A percentile compares a stretch with the other conserved stretches of the same genome.
phyloP scores from a whole-genome alignment of 2,888 invertebrate species.

The Loripinus fragilis region DNA sequence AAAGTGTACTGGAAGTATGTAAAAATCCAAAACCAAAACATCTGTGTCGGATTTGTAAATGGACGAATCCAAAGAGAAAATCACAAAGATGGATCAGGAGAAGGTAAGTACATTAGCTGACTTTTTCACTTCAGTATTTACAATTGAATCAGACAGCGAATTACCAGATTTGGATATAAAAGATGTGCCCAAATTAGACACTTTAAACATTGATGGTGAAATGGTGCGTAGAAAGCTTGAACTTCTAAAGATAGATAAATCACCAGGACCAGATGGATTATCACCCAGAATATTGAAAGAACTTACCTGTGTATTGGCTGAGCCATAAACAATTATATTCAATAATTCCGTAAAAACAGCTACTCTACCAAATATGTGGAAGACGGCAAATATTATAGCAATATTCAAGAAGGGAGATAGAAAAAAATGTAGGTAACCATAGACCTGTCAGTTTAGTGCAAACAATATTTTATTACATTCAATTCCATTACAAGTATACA shows the following conservation, averaged over 20 bases:
- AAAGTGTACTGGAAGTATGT: constrained; percentile 24
- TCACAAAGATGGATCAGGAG: constrained; percentile 9
- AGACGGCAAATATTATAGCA: no score
- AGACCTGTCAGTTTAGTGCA: no score
- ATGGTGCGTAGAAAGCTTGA: not conserved
- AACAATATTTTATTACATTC: no score
- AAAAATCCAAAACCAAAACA: constrained; percentile 17
- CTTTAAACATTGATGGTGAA: not conserved
- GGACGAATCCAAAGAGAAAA: not conserved
- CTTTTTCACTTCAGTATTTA: constrained; percentile 22
- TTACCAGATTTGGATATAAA: not conserved
- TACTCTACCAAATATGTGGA: no score
- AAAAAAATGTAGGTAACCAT: no score
- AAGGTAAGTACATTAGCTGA: constrained; percentile 14
- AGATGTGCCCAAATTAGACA: constrained; percentile 5
- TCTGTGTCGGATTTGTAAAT: constrained; percentile 19
- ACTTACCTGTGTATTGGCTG: not conserved
- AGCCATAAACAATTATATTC: not conserved
- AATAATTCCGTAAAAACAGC: no score
- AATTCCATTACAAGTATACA: no score
- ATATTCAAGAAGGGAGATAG: no score
- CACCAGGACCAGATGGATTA: no score
- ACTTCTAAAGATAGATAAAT: no score
- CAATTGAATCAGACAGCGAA: no score
- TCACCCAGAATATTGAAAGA: not conserved